These are phyloP conservation scores for Calvadosia cruxmelitensis DNA, from an alignment of 30 jellyfish, hydroid and myxozoan genomes.

Conservation along the genomic window DNA sequence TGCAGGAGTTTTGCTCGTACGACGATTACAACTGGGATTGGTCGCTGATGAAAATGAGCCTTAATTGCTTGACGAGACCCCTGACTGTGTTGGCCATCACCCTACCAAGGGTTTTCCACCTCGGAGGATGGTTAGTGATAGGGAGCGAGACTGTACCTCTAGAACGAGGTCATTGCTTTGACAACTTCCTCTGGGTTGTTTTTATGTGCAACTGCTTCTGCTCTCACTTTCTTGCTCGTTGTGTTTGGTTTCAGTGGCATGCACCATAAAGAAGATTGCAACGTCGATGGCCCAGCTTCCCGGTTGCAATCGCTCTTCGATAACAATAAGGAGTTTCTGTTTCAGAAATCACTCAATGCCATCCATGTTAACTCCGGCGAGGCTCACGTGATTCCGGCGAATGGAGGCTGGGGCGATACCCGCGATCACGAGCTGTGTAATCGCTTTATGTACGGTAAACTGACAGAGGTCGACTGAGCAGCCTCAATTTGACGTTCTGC, in stretches of 20 bases:
- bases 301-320: constrained; percentile 13
- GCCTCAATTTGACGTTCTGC: too few relatives aligned
- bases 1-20: constrained; percentile 62
- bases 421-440: constrained; percentile 75
- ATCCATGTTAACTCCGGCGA: constrained; percentile 14
- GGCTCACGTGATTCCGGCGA: constrained; percentile 28
- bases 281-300: constrained; percentile 21
- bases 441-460: constrained; percentile 32
- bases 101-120: constrained; percentile 67
- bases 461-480: too few relatives aligned
- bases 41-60: constrained; percentile 74
- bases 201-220: background rate
- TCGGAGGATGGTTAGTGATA: constrained; percentile 77
- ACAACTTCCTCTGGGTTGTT: background rate
- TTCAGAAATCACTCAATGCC: constrained; percentile 10
- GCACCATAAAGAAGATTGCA: constrained; percentile 69
- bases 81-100: constrained; percentile 51
- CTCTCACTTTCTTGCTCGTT: background rate
- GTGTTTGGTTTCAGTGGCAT: constrained; percentile 49
- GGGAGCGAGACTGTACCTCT: background rate
- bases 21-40: constrained; percentile 98
- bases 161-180: background rate
- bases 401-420: constrained; percentile 96
- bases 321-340: constrained; percentile 29
- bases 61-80: constrained; percentile 21